Percentiles rank a stretch among this genome's conserved stretches.
Evolutionary conservation across 2,113 vertebrate genomes (phyloP).

Genomic region (Plestiodon gilberti): DNA sequence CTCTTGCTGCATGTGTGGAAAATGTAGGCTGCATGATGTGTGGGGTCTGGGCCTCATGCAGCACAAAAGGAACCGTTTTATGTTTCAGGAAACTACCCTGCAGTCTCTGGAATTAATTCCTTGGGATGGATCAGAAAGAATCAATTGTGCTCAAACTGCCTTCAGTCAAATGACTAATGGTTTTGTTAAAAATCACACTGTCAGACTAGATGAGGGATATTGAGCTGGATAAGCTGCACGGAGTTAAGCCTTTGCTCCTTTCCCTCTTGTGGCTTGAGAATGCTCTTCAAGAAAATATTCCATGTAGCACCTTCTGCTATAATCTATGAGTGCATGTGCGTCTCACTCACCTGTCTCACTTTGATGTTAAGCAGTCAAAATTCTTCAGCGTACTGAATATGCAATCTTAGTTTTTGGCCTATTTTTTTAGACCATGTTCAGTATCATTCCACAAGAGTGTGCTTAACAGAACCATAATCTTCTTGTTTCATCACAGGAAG

Average conservation of each 20-base stretch:
- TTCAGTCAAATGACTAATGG: slow-evolving; percentile 71
- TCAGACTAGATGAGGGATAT: slow-evolving; percentile 56
- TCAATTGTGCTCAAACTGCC: slow-evolving; percentile 70
- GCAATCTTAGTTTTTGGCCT: slow-evolving; percentile 39
- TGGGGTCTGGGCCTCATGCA: slow-evolving; percentile 64
- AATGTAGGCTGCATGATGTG: slow-evolving; percentile 54
- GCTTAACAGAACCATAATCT: slow-evolving; percentile 34
- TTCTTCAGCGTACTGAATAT: slow-evolving; percentile 41
- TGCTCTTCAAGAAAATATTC: slow-evolving; percentile 57
- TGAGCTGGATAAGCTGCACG: slow-evolving; percentile 59
- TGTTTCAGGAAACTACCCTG: slow-evolving; percentile 66
- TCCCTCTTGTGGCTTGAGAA: slow-evolving; percentile 47
- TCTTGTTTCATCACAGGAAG: slow-evolving; percentile 41
- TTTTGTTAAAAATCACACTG: slow-evolving; percentile 73
- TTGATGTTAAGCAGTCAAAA: slow-evolving; percentile 39
- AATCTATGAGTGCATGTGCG: slow-evolving; percentile 9
- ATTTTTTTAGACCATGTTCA: slow-evolving; percentile 48
- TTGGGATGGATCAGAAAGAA: slow-evolving; percentile 65
- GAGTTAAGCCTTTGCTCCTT: slow-evolving; percentile 47
- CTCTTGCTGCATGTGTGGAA: slow-evolving; percentile 60
- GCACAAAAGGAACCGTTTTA: slow-evolving; percentile 66
- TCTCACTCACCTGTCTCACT: slow-evolving; percentile 33
- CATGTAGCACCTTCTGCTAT: slow-evolving; percentile 48
- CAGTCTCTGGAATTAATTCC: slow-evolving; percentile 74
- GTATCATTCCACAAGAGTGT: slow-evolving; percentile 26